Conservation (phyloP, 2,113 vertebrate species). For the Prunella fulvescens region DNA sequence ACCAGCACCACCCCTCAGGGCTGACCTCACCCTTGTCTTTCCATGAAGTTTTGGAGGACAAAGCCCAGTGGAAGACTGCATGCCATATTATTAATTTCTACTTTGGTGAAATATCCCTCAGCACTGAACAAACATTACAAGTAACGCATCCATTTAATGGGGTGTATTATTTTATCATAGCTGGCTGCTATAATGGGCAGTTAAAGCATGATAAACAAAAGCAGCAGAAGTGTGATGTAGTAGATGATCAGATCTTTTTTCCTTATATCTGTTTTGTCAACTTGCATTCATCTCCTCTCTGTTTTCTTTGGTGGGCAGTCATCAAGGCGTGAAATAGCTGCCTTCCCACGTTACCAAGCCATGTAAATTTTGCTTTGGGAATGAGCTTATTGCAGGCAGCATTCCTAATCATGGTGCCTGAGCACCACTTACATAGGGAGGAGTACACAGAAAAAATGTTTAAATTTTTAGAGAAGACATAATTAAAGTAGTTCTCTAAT, state of each 20-base stretch:
- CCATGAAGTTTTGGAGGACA: conserved; percentile 7
- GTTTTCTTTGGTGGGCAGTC: conserved; percentile 64
- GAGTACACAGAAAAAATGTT: neutral
- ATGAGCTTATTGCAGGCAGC: neutral
- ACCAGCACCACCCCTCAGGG: neutral
- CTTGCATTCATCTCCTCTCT: conserved; percentile 41
- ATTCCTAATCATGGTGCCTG: neutral
- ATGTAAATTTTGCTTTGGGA: conserved; percentile 13
- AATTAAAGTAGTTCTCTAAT: conserved; percentile 18
- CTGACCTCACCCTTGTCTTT: neutral
- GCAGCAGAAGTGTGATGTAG: conserved; percentile 6
- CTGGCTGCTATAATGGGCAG: conserved; percentile 47
- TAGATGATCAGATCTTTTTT: conserved; percentile 3
- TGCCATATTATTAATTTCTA: neutral
- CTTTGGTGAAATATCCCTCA: conserved; percentile 43
- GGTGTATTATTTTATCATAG: conserved; percentile 66
- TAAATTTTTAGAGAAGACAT: neutral
- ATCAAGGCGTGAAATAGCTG: conserved; percentile 56
- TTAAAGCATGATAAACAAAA: conserved; percentile 61
- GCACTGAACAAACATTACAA: conserved; percentile 52
- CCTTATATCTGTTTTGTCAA: conserved; percentile 28
- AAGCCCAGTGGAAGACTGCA: neutral
- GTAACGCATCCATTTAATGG: conserved; percentile 63
- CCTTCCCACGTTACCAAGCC: conserved; percentile 20
- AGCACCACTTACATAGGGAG: neutral